Evolutionary conservation across 2,888 invertebrate species (phyloP), one percentile per base, ranked within the genome.

Genomic region (Cheilosia vulpina): DNA sequence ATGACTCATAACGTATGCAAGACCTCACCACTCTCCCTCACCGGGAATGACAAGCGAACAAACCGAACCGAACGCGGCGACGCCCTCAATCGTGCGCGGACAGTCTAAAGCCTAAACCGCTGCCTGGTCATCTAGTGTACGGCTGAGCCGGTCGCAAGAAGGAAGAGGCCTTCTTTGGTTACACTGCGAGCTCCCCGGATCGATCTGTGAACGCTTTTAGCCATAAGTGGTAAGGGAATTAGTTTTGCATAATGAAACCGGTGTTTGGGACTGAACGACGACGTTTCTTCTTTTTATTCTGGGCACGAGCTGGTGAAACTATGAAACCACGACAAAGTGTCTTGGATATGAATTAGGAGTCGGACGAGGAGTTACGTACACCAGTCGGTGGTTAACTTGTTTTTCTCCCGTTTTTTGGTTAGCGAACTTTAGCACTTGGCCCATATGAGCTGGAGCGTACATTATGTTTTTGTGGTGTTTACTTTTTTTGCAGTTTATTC

Each of bases 1-100:
- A 62, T 83, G 78, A 83, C 73, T 83, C 83, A 83, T 73, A 58
- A 50, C 53, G 57, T 50, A 83, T 83, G 73, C 79, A 63, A 69
- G 79, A 63, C 68, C 60, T 55, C 4, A 60, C 53, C 69, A 24
- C 7, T 52, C 38, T 24, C 17, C 60, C 43, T 38, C 52, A 53
- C 52, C 43, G 38, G 47, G 47, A 55, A 55, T 66, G 58, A 68
- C 69, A 55, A 68, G 31, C 34, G 3, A 41, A 43, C 31, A 9
- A 73, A 62, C 31, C 43, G 15, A 73, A 62, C 31, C 15, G 7
- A 73, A 63, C 45, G 34, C 58, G 76, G 55, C 65, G 78, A 78
- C 83, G 83, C 78, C 83, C 78, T 68, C 63, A 73, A 68, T 83
- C 83, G 78, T 78, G 78, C 72, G 78, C 72, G 60, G 71, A 78